Base-by-base conservation (phyloP, 2,113 vertebrate genomes). In the Tonatia bakeri region DNA sequence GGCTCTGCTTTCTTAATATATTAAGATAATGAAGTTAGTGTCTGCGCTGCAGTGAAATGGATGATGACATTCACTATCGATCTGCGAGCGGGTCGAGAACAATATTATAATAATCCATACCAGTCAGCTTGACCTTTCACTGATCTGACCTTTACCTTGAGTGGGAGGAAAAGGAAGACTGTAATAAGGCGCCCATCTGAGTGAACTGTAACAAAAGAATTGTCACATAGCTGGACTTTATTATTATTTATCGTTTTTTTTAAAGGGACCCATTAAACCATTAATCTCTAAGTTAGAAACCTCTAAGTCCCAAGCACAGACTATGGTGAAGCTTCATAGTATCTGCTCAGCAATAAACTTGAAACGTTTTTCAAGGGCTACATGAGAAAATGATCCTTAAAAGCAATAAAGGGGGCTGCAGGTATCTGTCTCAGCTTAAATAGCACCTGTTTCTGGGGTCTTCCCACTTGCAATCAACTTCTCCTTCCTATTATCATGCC, bases 51-150 rank as follows among this genome's bases (percentile, higher is more conserved):
- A 33, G 77, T 81, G 90, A 97, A 98, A 98, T 97, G n/a, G 97
- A 98, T 98, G 95, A 97, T 97, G 96, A 93, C 96, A 97, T 16
- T 38, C 70, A 6, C 96, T 98, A 98, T 97, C 3, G 98, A 98
- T 98, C 77, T 76, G 95, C 20, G 87, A 96, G 84, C 92, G 83
- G 82, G 77, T 92, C 87, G 94, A 97, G 94, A 96, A 93, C 82
- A 93, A 73, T 96, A 98, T 98, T 98, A 97, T 87, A 96, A 97
- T 97, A 97, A 97, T 97, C 96, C 87, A 96, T 97, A 91, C 22
- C 52, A 96, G 93, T 97, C 97, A 97, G 88, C 75, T 95, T 98
- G 96, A 97, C 97, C 95, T 97, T 98, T 97, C 45, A 90, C 97
- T 98, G 95, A 97, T 45, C 94, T 98, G 94, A 91, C 79, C 67